phyloP scores from a whole-genome alignment of 2,113 vertebrate species.

The Patagioenas fasciata region DNA sequence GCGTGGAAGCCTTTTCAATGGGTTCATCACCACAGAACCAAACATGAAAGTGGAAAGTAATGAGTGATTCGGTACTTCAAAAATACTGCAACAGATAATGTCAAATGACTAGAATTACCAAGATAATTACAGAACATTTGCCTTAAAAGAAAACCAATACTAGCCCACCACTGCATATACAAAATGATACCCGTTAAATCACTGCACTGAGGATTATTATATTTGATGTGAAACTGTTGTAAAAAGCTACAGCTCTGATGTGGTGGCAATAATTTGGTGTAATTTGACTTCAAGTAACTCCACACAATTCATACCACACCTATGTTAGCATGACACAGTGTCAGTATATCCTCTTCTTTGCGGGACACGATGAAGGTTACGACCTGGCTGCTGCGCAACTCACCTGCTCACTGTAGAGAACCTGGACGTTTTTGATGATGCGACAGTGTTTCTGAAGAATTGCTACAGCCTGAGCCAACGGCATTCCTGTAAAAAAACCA shows the following conservation, averaged over 20 bases:
- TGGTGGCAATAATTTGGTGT: background rate
- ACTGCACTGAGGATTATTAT: background rate
- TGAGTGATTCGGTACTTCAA: background rate
- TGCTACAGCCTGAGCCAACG: slow-evolving; percentile 96
- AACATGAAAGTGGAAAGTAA: background rate
- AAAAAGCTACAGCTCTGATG: background rate
- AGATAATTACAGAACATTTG: background rate
- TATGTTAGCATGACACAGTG: background rate
- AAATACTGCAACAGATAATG: background rate
- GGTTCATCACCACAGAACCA: background rate
- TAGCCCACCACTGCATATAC: background rate
- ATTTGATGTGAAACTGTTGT: fast-evolving
- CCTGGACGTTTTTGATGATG: slow-evolving; percentile 97
- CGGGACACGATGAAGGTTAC: background rate
- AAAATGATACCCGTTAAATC: background rate
- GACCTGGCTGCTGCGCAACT: background rate
- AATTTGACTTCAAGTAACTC: background rate
- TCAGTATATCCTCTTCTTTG: background rate
- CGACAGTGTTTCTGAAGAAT: slow-evolving; percentile 99
- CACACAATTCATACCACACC: fast-evolving
- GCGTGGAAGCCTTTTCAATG: background rate
- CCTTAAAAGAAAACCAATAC: background rate
- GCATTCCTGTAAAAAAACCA: slow-evolving; percentile 86
- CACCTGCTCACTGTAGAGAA: slow-evolving; percentile 99
- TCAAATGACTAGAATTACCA: background rate